These are phyloP conservation scores for Ochropleura plecta DNA, from an alignment of 2,888 invertebrate genomes.

Conservation along the genomic window DNA sequence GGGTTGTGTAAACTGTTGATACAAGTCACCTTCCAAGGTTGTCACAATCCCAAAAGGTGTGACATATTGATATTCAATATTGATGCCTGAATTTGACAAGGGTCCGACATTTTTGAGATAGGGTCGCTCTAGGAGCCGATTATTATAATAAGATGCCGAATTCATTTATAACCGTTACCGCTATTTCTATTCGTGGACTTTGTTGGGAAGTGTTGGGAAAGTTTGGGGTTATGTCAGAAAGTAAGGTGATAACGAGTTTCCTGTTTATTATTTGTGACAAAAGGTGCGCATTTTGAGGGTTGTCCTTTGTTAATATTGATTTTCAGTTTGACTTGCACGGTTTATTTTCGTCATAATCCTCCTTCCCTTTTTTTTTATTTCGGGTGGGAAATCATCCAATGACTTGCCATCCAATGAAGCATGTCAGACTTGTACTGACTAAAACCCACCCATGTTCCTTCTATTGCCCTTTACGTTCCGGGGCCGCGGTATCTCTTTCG, in stretches of 20 bases:
- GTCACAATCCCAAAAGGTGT: slow-evolving; percentile 34
- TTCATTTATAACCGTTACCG: slow-evolving; percentile 26
- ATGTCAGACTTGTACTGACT: no score
- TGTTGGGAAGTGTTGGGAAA: background rate
- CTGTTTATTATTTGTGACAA: slow-evolving; percentile 3
- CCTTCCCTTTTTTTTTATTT: no score
- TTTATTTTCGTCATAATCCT: background rate
- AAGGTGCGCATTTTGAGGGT: background rate
- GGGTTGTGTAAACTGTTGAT: slow-evolving; percentile 27
- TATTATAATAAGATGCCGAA: slow-evolving; percentile 34
- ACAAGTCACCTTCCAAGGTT: slow-evolving; percentile 27
- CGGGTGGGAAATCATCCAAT: no score
- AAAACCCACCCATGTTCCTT: no score
- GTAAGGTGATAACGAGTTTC: background rate
- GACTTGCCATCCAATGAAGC: no score
- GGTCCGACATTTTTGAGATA: slow-evolving; percentile 47
- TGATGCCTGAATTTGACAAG: slow-evolving; percentile 52
- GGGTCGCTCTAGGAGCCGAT: slow-evolving; percentile 16
- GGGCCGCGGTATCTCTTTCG: no score
- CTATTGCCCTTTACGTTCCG: no score
- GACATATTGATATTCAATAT: slow-evolving; percentile 51
- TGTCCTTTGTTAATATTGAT: background rate
- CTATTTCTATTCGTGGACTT: background rate
- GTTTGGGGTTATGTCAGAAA: slow-evolving; percentile 1
- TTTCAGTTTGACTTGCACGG: background rate